These are phyloP conservation scores for Chinchilla lanigera DNA, from an alignment of 2,113 vertebrate genomes.

Conservation along the genomic window DNA sequence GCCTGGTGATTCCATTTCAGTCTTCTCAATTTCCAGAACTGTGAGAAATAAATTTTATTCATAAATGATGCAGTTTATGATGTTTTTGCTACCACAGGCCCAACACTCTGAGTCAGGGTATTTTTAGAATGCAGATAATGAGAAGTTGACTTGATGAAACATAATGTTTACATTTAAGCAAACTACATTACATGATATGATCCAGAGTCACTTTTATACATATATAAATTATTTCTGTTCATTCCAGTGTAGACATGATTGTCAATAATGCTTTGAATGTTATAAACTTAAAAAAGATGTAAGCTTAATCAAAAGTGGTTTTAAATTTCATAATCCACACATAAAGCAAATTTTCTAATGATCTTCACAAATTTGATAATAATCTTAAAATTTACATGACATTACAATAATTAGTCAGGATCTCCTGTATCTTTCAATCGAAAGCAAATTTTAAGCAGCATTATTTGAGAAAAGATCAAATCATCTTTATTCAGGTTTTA, in stretches of 20 bases:
- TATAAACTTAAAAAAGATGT: not conserved
- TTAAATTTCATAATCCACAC: not conserved
- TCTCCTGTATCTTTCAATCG: constrained; percentile 5
- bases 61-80: not conserved
- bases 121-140: not conserved
- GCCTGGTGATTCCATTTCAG: not conserved
- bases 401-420: constrained; percentile 46
- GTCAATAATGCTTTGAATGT: not conserved
- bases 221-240: not conserved
- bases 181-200: not conserved
- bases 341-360: constrained; percentile 16
- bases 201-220: not conserved
- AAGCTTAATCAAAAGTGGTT: not conserved
- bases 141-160: not conserved
- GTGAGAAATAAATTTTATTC: not conserved
- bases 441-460: constrained; percentile 38
- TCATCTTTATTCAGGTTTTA: constrained; percentile 44
- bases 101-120: not conserved
- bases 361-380: constrained; percentile 1
- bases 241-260: not conserved
- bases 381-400: constrained; percentile 22
- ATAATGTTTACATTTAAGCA: not conserved
- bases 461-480: constrained; percentile 51
- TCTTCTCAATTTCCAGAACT: not conserved
- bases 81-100: no score